These are phyloP conservation scores for Malurus leucopterus DNA, from an alignment of 2,797 vertebrate species.

Conservation along the genomic window DNA sequence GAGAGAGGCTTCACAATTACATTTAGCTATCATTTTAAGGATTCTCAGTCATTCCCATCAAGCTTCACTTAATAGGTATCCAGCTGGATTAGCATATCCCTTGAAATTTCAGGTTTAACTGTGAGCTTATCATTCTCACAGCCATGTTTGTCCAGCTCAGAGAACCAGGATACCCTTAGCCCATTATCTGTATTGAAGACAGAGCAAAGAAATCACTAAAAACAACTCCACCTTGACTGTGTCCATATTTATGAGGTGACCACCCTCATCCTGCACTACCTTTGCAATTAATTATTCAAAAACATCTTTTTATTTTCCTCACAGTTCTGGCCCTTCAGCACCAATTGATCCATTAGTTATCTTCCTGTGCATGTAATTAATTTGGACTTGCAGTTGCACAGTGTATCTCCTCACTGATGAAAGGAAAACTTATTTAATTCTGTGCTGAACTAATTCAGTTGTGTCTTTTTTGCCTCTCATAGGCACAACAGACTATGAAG, in stretches of 20 bases:
- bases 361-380: background rate
- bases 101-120: background rate
- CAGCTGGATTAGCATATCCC: background rate
- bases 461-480: background rate
- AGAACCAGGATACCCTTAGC: too few relatives aligned
- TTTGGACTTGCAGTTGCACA: background rate
- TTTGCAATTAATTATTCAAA: background rate
- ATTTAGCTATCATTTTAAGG: background rate
- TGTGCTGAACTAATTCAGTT: background rate
- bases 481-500: accelerated
- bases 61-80: background rate
- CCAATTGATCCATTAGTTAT: background rate
- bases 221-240: background rate
- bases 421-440: background rate
- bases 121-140: background rate
- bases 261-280: background rate
- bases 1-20: background rate
- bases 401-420: background rate
- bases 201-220: background rate
- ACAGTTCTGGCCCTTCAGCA: background rate
- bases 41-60: background rate
- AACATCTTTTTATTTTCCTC: background rate
- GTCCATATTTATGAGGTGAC: background rate
- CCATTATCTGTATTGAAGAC: background rate
- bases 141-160: background rate